phyloP scores from a whole-genome alignment of 1,140 invertebrate species.

The Leptonema lineaticorne region DNA sequence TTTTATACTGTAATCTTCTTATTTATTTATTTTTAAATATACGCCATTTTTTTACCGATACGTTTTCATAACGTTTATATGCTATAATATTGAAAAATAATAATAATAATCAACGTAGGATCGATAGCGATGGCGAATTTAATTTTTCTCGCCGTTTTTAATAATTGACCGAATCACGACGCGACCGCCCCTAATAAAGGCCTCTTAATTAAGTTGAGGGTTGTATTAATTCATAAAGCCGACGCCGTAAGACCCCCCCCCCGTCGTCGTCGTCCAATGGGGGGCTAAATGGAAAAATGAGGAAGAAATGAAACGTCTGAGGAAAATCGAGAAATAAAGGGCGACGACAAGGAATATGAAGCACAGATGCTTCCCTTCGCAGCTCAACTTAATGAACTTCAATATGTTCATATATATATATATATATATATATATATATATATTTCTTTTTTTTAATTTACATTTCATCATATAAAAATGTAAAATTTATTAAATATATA shows the following conservation, averaged over 20 bases:
- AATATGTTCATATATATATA: too few relatives aligned
- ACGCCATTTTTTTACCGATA: constrained; percentile 27
- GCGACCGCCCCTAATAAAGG: constrained; percentile 39
- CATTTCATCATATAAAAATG: too few relatives aligned
- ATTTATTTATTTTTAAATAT: constrained; percentile 28
- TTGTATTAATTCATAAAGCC: constrained; percentile 42
- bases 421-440: too few relatives aligned
- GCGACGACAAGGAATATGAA: too few relatives aligned
- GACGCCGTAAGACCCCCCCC: constrained; percentile 1
- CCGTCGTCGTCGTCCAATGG: background rate
- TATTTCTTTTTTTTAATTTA: too few relatives aligned
- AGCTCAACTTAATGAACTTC: too few relatives aligned
- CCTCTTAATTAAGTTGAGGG: constrained; percentile 42
- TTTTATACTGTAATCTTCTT: constrained; percentile 36
- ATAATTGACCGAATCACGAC: constrained; percentile 3
- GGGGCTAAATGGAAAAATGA: constrained; percentile 9
- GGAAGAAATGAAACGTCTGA: background rate
- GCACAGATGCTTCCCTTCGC: background rate
- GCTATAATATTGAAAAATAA: background rate
- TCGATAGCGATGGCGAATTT: too few relatives aligned
- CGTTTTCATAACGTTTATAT: background rate
- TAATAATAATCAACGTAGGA: background rate
- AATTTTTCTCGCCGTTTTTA: too few relatives aligned
- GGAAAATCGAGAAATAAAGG: too few relatives aligned
- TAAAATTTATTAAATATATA: too few relatives aligned